phyloP scores from a whole-genome alignment of 2,113 vertebrate genomes.

The Lycaon pictus region DNA sequence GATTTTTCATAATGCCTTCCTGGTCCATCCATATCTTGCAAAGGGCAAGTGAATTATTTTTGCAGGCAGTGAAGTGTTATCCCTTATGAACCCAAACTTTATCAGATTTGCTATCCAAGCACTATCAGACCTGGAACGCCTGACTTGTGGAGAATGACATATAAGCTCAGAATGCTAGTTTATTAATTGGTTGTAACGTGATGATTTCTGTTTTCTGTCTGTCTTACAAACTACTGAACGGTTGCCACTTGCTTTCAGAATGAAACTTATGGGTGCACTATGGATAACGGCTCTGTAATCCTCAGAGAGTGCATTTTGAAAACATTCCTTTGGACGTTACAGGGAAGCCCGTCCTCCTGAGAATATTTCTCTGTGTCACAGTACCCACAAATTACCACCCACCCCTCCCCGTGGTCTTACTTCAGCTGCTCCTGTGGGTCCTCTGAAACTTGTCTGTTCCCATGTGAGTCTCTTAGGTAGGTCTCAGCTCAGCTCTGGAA shows the following conservation, averaged over 20 bases:
- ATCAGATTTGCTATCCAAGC: neutral
- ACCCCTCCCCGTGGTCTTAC: fast-evolving
- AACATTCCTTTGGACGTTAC: neutral
- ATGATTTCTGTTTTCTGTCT: neutral
- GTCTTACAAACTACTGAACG: neutral
- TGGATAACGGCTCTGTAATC: neutral
- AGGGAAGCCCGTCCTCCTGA: neutral
- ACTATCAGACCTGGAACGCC: neutral
- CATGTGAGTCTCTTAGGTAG: fast-evolving
- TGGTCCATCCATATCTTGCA: neutral
- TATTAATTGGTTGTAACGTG: neutral
- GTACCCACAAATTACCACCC: fast-evolving
- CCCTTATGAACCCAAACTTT: neutral
- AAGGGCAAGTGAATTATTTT: neutral
- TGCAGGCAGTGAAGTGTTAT: neutral
- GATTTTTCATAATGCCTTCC: neutral
- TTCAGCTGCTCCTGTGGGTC: fast-evolving
- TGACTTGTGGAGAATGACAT: neutral
- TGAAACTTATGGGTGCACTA: fast-evolving
- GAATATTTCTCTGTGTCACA: no score
- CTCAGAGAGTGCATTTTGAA: neutral
- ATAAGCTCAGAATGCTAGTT: neutral
- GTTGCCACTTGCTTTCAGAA: neutral
- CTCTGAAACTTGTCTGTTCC: neutral
- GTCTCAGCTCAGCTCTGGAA: no score